Conservation (phyloP, 2,888 invertebrate species). For the Chorisops tibialis region DNA sequence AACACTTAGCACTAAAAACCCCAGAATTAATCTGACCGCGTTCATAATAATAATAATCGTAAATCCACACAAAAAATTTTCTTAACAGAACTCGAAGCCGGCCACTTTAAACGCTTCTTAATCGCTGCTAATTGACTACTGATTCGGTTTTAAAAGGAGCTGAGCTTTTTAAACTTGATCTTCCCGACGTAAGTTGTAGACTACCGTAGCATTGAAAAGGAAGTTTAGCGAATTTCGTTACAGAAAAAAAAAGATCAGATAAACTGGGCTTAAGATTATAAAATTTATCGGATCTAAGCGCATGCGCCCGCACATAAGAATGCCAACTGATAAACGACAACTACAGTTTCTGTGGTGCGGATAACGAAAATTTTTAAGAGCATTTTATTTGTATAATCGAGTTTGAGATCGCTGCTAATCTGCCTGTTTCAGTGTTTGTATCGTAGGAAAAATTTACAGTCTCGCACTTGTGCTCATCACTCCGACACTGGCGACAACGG, state of each 20-base stretch:
- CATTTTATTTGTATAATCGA: too few species aligned
- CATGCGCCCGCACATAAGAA: conserved; percentile 6
- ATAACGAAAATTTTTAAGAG: too few species aligned
- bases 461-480: too few species aligned
- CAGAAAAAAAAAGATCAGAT: conserved; percentile 2
- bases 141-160: neutral
- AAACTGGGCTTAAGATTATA: neutral
- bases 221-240: neutral
- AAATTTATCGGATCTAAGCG: neutral
- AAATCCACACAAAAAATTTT: neutral
- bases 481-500: too few species aligned
- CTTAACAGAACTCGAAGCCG: neutral
- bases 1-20: neutral
- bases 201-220: neutral
- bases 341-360: neutral
- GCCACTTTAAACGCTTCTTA: neutral
- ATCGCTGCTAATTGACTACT: conserved; percentile 6
- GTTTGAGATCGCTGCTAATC: too few species aligned
- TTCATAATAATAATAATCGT: neutral
- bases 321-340: conserved; percentile 6
- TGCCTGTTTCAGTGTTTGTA: too few species aligned
- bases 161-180: conserved; percentile 10
- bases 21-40: neutral
- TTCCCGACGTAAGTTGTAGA: neutral
- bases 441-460: too few species aligned